Percentiles rank a stretch among this genome's conserved stretches.
Conservation (phyloP, 2,113 vertebrate genomes). For the Danionella cerebrum region DNA sequence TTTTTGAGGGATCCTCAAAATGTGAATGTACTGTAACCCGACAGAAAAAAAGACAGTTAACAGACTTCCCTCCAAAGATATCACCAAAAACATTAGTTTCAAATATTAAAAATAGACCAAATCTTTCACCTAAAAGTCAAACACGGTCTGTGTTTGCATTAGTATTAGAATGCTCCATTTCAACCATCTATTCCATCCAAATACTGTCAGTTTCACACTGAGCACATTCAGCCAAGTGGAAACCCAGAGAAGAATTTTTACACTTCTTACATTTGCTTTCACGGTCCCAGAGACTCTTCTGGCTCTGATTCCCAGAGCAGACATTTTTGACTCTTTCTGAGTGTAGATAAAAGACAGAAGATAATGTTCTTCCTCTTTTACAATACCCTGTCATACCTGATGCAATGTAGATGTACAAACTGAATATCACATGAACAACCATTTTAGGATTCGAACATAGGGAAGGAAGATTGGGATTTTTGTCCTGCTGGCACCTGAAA, state of each 20-base stretch:
- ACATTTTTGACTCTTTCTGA: background rate
- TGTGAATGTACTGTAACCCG: no score
- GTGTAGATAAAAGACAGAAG: background rate
- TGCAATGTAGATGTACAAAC: background rate
- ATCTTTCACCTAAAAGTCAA: background rate
- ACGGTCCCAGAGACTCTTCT: background rate
- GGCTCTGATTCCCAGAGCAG: background rate
- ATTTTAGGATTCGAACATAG: background rate
- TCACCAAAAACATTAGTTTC: no score
- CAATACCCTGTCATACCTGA: background rate
- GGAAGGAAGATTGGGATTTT: background rate
- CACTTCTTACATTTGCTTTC: background rate
- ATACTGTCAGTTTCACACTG: background rate
- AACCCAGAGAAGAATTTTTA: background rate
- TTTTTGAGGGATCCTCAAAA: no score
- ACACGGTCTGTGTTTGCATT: constrained; percentile 8
- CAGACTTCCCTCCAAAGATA: no score
- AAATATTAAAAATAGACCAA: no score
- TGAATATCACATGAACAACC: background rate
- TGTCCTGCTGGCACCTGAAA: background rate
- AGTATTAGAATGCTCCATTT: background rate
- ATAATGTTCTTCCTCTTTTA: background rate
- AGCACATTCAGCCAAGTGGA: constrained; percentile 4
- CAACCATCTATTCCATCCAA: constrained; percentile 30
- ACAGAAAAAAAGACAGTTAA: no score